Evolutionary conservation across 2,113 vertebrate genomes (phyloP), one percentile per base, ranked within the genome.

Genomic region (Vanacampus margaritifer): DNA sequence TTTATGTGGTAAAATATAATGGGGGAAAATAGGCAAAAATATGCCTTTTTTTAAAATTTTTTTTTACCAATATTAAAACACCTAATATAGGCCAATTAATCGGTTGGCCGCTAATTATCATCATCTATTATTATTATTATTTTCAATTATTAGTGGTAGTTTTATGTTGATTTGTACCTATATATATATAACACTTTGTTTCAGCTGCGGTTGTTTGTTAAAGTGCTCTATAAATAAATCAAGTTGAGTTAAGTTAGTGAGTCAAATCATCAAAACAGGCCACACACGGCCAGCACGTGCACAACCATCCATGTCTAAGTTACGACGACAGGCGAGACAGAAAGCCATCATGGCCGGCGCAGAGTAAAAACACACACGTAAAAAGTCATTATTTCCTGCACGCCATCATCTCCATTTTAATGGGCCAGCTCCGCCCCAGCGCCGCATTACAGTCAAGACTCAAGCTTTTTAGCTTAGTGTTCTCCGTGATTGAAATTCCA

Each of bases 401-500:
- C 71, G 63, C 59, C 41, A 35, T 2, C 73, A 74, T 58, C 37
- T 78, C 64, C 68, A 69, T 76, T 69, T 64, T 61, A 77, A 73
- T 60, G 64, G 68, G 58, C 13, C 57, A 37, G 32, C 58, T 36
- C 62, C 41, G 60, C 75, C 73, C 71, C 65, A 69, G 75, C 51
- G 78, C 76, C 75, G 74, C 84, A 79, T 89, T 80, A 80, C 60
- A 84, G 76, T 83, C 35, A 67, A 77, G 78, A 84, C 68, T 79
- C 59, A 19, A 69, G 84, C 83, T 86, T 88, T 87, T 88, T 86
- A 86, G 79, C 79, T 76, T 74, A 17, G 73, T 71, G 75, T 85
- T 81, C 70, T 63, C 73, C 78, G 65, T 86, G 87, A 90, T 88
- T 90, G 85, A 89, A 87, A 88, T 89, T 88, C 86, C 76, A 75